Base-by-base conservation (phyloP, 2,797 vertebrate species). In the Characodon lateralis region DNA sequence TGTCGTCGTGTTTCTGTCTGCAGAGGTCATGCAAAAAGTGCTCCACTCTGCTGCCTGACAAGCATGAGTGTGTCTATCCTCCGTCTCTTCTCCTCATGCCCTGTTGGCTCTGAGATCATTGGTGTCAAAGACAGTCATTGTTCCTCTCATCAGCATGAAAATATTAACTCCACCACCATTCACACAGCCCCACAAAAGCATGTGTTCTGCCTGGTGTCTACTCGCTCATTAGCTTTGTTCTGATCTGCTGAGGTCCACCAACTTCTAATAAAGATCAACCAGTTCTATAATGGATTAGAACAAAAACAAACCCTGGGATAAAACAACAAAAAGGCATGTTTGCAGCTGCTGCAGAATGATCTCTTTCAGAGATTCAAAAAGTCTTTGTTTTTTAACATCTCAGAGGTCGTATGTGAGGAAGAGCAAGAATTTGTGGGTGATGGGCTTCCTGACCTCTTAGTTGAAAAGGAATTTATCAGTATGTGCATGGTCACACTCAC, bases 61-160 rank as follows among this genome's bases (percentile, higher is more conserved):
- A 70, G 82, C 78, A 43, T 58, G 74, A 87, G 81, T 72, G 77
- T 85, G 89, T 78, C 86, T 74, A 71, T 43, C 76, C 39, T 31
- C 74, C n/a, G 61, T 53, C 78, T 61, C 72, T 70, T 77, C 58
- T 53, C 76, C 78, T 46, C 73, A 70, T 46, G 59, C 79, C 53
- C 71, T 20, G 13, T 39, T 63, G 65, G 39, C 68, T 43, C 65
- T 80, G 81, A 65, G 78, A 65, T 84, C 79, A 74, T 72, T 48
- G 65, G 66, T 66, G 79, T 89, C 82, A 93, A 91, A 90, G 90
- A 85, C 74, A 2, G 74, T 72, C 89, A 74, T 86, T 85, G 83
- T 91, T 82, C 69, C 26, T n/a, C 79, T 88, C 84, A 73, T 82
- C 83, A 55, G 28, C 41, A 65, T 63, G 63, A 88, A 88, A 88